Percentiles rank a stretch among this genome's conserved stretches.
Evolutionary conservation across 2,888 invertebrate species (phyloP).

Genomic region (Trachelus troglodyta): DNA sequence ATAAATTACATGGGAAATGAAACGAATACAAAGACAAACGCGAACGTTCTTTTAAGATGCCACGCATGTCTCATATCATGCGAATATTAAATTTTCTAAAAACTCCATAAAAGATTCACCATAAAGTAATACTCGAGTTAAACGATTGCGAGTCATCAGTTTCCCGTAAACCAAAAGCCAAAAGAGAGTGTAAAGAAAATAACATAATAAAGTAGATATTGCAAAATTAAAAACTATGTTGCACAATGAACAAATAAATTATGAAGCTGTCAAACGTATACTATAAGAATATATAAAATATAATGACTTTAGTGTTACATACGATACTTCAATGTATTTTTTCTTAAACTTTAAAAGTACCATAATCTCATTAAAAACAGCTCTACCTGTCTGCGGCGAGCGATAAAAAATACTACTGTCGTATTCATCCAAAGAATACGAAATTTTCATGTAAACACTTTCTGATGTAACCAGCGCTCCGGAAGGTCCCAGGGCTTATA

Average conservation of each 20-base stretch:
- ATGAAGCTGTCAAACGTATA: background rate
- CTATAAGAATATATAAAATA: background rate
- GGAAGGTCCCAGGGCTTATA: background rate
- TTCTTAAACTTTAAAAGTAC: background rate
- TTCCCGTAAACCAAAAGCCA: background rate
- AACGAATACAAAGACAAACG: no score
- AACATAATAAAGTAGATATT: constrained; percentile 1
- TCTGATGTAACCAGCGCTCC: background rate
- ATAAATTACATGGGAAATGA: no score
- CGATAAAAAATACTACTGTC: background rate
- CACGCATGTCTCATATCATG: no score
- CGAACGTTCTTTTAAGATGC: background rate
- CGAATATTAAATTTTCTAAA: no score
- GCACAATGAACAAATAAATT: background rate
- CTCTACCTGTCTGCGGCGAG: background rate
- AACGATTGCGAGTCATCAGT: no score
- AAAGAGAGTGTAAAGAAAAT: background rate
- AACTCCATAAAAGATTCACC: no score
- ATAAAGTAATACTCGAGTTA: no score
- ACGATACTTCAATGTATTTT: background rate
- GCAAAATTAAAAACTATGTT: background rate
- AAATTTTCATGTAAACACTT: background rate
- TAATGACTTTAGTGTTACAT: background rate
- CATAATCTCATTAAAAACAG: background rate
- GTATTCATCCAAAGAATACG: background rate